Evolutionary conservation across 1,140 invertebrate species (phyloP), one percentile per base, ranked within the genome.

Genomic region (Lasioglossum baleicum): DNA sequence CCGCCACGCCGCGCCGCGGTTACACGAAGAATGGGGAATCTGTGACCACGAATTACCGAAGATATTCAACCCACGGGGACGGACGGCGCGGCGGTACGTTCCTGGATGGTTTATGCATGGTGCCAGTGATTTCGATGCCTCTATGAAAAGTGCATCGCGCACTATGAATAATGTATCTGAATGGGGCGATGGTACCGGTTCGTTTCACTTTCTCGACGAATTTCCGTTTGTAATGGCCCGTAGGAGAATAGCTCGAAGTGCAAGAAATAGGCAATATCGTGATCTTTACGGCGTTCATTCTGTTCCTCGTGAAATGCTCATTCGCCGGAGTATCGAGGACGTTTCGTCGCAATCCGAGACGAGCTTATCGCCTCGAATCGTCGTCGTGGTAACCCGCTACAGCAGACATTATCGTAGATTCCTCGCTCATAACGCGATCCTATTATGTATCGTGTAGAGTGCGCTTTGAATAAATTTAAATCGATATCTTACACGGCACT

Each of bases 391-490:
- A 58, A 53, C 17, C 44, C 53, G 44, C 2, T 15, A n/a, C 7
- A 0, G 44, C 7, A 7, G 60, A 73, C 66, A 48, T 20, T 61
- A 65, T 78, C 68, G 20, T 26, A 58, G 61, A 48, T 73, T 65
- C 56, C 20, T 48, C 26, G 72, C 22, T 48, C 61, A 48, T 66
- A 73, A 79, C 70, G 48, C 17, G 17, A 8, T 15, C 13, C n/a
- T 35, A 78, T 72, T 72, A 64, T 31, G 60, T 42, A 65, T 64
- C 48, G 10, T 10, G 8, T 22, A 40, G 48, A 65, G 7, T 56
- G 61, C 22, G 70, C 31, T 73, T 48, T 58, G 76, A 79, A 79
- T 79, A 65, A 78, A 73, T 78, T 78, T 78, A 72, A 48, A 78
- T 73, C 60, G n/a, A 63, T 71, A 64, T 77, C 75, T 64, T 6